Base-by-base conservation (phyloP, 2,797 vertebrate species). In the Rhynchotus rufescens region DNA sequence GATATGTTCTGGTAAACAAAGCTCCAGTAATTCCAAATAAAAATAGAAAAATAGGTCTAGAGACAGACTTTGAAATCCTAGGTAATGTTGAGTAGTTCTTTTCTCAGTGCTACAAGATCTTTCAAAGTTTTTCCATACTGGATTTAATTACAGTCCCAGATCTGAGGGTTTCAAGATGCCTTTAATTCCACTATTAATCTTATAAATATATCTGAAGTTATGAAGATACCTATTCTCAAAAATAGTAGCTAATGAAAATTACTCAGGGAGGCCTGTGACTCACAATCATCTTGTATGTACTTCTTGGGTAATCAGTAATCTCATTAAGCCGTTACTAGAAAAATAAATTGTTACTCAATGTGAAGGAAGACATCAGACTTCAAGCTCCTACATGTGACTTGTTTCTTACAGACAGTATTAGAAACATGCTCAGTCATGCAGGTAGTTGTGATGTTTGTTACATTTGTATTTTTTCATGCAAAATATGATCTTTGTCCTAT, bases 121-220 rank as follows among this genome's bases (percentile, higher is more conserved):
- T 93, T 52, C 2, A 40, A 88, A 69, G 26, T 59, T 86, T 88
- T 62, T 59, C 69, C 30, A 91, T 88, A 59, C 38, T 92, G 76
- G 47, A 38, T 93, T 59, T 74, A 91, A 26, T 78, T 77, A 38
- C 42, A 90, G 15, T 14, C 44, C 61, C 52, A 86, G 8, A 14
- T 79, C 67, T 49, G 30, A 62, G 45, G 80, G 65, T 85, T 90
- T 90, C 2, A 38, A 88, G 88, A 54, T 75, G 88, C 65, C 81
- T 86, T 75, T 30, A 94, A 91, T 42, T 84, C 45, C 86, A 54
- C 34, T 89, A 84, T 84, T 94, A 84, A 26, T 88, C 68, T 76
- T 83, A 42, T 80, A 83, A 34, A 93, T 38, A 76, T 73, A 73
- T 80, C 94, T 89, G 66, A 89, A 86, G 77, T 66, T 66, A 78